These are phyloP conservation scores for Rotaria sp. DNA, from an alignment of 2,888 invertebrate species.

Conservation along the genomic window DNA sequence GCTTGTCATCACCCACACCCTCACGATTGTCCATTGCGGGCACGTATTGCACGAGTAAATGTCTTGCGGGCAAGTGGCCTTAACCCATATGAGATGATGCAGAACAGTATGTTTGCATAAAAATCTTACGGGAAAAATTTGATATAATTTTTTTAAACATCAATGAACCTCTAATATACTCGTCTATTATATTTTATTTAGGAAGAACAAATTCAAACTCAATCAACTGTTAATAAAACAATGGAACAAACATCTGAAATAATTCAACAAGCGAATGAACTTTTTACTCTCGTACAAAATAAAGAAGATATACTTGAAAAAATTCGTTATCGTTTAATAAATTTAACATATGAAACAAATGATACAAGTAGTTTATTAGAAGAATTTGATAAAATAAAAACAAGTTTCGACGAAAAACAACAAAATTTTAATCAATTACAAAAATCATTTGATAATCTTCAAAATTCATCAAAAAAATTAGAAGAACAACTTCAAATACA, in stretches of 20 bases:
- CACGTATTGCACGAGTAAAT: no score
- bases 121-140: no score
- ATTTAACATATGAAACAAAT: not conserved
- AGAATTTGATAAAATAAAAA: not conserved
- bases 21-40: no score
- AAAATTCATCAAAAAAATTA: not conserved
- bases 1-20: no score
- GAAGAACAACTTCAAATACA: not conserved
- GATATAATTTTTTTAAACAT: no score
- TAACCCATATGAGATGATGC: no score
- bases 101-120: no score
- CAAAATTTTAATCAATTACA: not conserved
- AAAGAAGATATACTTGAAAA: not conserved
- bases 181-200: not conserved
- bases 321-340: constrained; percentile 11
- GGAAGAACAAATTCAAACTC: not conserved
- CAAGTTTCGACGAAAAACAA: not conserved
- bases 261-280: not conserved
- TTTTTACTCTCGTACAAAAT: not conserved
- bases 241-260: not conserved
- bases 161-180: no score
- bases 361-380: not conserved
- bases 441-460: not conserved
- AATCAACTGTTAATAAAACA: not conserved
- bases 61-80: no score